Conservation (phyloP, 2,888 invertebrate genomes). For the Isotomurus palustris region DNA sequence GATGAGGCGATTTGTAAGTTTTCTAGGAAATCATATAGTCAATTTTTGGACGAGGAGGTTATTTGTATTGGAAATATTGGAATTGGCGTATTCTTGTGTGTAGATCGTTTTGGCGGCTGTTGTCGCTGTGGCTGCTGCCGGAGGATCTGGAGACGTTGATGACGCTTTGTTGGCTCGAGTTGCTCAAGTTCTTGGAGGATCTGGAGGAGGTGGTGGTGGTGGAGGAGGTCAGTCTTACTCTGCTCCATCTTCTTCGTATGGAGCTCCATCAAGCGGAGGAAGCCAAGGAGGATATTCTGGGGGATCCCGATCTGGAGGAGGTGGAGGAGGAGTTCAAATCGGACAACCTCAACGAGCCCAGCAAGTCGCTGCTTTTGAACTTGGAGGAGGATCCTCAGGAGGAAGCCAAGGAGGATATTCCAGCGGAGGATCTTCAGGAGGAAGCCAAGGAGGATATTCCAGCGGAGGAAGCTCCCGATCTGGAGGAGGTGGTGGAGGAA, state of each 20-base stretch:
- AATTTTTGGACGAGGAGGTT: not conserved
- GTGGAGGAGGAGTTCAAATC: constrained; percentile 21
- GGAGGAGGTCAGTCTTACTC: constrained; percentile 8
- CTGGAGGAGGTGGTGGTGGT: constrained; percentile 14
- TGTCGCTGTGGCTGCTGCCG: constrained; percentile 30
- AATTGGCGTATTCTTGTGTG: too few relatives aligned
- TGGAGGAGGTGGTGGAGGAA: constrained; percentile 2
- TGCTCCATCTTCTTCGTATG: constrained; percentile 15
- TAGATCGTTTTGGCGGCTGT: constrained; percentile 29
- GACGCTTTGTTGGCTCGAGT: constrained; percentile 18
- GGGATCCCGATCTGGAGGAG: constrained; percentile 5
- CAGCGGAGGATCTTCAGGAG: constrained; percentile 10
- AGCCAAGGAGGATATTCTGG: constrained; percentile 14
- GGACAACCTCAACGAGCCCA: constrained; percentile 28
- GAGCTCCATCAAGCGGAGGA: constrained; percentile 18
- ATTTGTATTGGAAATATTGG: not conserved
- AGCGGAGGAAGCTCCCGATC: constrained; percentile 5
- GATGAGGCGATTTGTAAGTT: constrained; percentile 25
- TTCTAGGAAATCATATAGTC: not conserved
- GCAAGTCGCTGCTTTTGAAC: constrained; percentile 24
- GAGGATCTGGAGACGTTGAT: constrained; percentile 28
- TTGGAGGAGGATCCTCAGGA: constrained; percentile 12
- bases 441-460: constrained; percentile 11
- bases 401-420: constrained; percentile 6
- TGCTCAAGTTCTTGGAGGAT: not conserved